A percentile compares a stretch with the other conserved stretches of the same genome.
Conservation (phyloP, 2,797 vertebrate genomes). For the Neostethus bicornis region DNA sequence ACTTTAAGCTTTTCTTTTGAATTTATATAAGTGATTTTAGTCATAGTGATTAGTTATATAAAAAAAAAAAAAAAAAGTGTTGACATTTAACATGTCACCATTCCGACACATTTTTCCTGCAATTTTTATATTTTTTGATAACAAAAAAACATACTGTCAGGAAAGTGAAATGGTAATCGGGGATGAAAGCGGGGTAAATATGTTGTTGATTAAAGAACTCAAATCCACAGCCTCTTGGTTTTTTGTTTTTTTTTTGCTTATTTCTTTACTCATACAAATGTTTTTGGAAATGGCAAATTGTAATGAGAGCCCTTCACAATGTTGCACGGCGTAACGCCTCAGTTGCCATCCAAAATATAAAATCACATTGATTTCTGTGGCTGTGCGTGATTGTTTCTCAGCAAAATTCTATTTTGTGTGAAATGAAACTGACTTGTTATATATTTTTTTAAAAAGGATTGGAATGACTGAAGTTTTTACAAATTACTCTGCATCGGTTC, state of each 20-base stretch:
- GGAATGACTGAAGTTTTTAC: conserved; percentile 52
- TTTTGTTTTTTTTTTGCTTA: too few species aligned
- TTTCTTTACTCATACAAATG: conserved; percentile 24
- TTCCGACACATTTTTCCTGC: not conserved
- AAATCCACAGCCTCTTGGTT: not conserved
- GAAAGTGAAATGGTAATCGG: conserved; percentile 7
- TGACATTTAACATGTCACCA: not conserved
- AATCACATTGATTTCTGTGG: conserved; percentile 48
- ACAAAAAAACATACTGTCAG: not conserved
- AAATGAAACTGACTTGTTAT: conserved; percentile 53
- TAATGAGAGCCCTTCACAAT: conserved; percentile 42
- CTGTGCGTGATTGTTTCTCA: conserved; percentile 41
- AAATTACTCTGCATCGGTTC: conserved; percentile 57
- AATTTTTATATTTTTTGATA: not conserved
- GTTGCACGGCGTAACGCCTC: conserved; percentile 38
- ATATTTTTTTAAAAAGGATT: conserved; percentile 54
- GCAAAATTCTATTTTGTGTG: conserved; percentile 50
- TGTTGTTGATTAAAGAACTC: conserved; percentile 22
- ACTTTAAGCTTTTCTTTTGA: not conserved
- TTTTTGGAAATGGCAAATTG: conserved; percentile 32
- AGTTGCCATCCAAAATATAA: conserved; percentile 44
- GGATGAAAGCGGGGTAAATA: conserved; percentile 24
- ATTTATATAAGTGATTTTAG: not conserved
- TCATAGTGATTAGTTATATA: not conserved
- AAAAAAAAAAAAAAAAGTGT: too few species aligned